Evolutionary conservation across 2,888 invertebrate genomes (phyloP), one percentile per base, ranked within the genome.

Genomic region (Patella ulyssiponensis): DNA sequence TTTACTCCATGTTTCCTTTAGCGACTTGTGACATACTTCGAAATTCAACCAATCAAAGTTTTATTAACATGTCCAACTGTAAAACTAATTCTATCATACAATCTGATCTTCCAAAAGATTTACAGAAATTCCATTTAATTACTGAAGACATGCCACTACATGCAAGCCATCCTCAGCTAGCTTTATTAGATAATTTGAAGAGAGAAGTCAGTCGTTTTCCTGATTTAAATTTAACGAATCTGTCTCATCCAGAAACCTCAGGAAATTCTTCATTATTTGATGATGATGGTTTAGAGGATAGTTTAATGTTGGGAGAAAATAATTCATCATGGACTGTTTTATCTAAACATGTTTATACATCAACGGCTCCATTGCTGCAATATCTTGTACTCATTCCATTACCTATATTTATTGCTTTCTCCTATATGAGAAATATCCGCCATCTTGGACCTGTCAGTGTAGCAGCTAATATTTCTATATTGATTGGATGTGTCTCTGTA

Each of bases 361-460:
- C 73, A 71, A 75, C 79, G 3, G 87, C 88, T 2, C 89, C 89
- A 0, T 82, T 83, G 53, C 82, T 91, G n/a, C 83, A 83, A 74
- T 72, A 86, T 33, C 80, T 91, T 33, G 87, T 91, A 12, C 79
- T 88, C 9, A 69, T 83, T 51, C 91, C 90, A 5, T 73, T 90
- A 1, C 87, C 89, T 1, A 76, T 91, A 33, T 90, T 91, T 78
- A 81, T 91, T 44, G 23, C 83, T 20, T 89, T 90, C 80, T 86
- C 90, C 0, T 81, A 89, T 52, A 82, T 91, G 17, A 85, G 88
- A 51, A 85, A 83, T 73, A 83, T 91, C 1, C 85, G 91, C 7
- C 83, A 86, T 20, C 80, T 91, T 51, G 88, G 89, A 15, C 81
- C 83, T n/a, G 85, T 91, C 76, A 90, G 90, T 78, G 81, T 87